A percentile compares a stretch with the other conserved stretches of the same genome.
These are phyloP conservation scores for Ophiodon elongatus DNA, from an alignment of 2,113 vertebrate genomes.

Conservation along the genomic window DNA sequence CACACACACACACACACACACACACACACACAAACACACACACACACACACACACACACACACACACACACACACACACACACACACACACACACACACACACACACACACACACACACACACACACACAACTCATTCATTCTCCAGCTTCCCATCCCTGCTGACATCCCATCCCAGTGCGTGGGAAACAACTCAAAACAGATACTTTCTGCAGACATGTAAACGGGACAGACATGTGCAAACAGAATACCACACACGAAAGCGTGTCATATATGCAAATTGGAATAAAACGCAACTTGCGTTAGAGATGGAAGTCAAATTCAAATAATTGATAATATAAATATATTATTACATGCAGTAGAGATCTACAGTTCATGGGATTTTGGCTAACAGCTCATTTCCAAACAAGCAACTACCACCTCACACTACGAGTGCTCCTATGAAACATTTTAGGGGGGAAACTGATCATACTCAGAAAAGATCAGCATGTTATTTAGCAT, in stretches of 20 bases:
- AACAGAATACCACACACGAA: too few relatives aligned
- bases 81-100: conserved; percentile 1
- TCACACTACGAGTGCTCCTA: too few relatives aligned
- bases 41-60: conserved; percentile 15
- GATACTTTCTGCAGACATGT: not conserved
- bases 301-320: too few relatives aligned
- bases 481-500: not conserved
- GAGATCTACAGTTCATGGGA: too few relatives aligned
- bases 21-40: conserved; percentile 12
- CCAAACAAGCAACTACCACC: too few relatives aligned
- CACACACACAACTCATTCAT: conserved; percentile 14
- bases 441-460: not conserved
- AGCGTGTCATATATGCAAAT: too few relatives aligned
- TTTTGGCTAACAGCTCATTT: too few relatives aligned
- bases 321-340: too few relatives aligned
- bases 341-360: too few relatives aligned
- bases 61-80: conserved; percentile 29
- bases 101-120: conserved; percentile 24
- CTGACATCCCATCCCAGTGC: conserved; percentile 9
- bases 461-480: not conserved
- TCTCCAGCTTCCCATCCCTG: conserved; percentile 15
- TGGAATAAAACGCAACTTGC: too few relatives aligned
- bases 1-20: conserved; percentile 13
- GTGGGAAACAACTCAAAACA: conserved; percentile 19
- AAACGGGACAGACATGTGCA: not conserved